phyloP scores from a whole-genome alignment of 2,113 vertebrate genomes.

The Rhynchomys soricoides region DNA sequence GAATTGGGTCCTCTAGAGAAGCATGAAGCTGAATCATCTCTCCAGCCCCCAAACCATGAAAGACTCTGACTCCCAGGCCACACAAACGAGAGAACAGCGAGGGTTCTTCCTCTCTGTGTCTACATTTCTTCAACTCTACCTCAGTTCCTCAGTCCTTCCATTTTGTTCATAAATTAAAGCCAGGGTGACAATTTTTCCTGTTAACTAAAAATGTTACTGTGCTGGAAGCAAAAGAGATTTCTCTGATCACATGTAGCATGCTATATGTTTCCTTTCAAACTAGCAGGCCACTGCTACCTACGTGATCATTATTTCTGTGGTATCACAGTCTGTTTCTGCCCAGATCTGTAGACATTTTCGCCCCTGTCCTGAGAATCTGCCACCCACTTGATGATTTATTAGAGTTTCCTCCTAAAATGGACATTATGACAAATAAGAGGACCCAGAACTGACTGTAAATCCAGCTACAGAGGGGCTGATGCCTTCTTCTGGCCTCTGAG shows the following conservation, averaged over 20 bases:
- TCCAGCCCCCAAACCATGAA: background rate
- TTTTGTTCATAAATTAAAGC: conserved; percentile 51
- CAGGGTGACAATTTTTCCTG: background rate
- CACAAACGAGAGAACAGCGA: background rate
- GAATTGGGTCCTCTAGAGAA: background rate
- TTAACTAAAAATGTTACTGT: conserved; percentile 55
- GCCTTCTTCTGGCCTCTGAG: background rate
- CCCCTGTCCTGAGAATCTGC: background rate
- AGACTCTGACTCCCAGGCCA: background rate
- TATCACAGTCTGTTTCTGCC: background rate
- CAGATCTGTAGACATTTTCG: background rate
- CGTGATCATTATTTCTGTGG: background rate
- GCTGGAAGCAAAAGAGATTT: conserved; percentile 34
- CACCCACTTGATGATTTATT: background rate
- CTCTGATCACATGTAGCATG: conserved; percentile 9
- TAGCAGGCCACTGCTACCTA: background rate
- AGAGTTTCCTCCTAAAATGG: conserved; percentile 31
- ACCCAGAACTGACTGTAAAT: background rate
- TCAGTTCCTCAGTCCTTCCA: background rate
- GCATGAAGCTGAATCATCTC: too few species aligned
- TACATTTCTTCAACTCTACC: background rate
- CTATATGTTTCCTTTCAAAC: conserved; percentile 27
- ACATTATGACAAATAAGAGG: background rate
- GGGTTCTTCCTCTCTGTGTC: background rate
- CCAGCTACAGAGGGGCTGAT: background rate